Evolutionary conservation across 1,140 invertebrate species (phyloP), one percentile per base, ranked within the genome.

Genomic region (Amyelois transitella): DNA sequence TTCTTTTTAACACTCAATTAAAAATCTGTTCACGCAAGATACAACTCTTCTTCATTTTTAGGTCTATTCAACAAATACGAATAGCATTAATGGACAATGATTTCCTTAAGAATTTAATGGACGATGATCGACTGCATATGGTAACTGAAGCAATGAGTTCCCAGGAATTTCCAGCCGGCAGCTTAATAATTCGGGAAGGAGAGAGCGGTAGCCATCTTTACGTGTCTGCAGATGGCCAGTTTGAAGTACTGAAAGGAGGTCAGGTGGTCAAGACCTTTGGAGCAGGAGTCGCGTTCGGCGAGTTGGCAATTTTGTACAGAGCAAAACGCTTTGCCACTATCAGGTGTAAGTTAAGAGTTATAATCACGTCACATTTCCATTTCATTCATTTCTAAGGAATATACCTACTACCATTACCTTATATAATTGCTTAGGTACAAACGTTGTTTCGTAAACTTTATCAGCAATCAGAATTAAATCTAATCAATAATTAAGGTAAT

Each of bases 121-220:
- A 98, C 64, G 91, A 93, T 10, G 92, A 93, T 43, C 95, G 98
- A 77, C 89, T 96, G 28, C 88, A 91, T 38, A 93, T 94, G 66
- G 94, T 98, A n/a, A 94, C 98, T 3, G 95, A 97, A 71, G 96
- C 95, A 12, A 98, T 98, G 96, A 95, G 94, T 73, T 92, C 94
- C 0, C 93, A 96, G 71, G 90, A 94, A 59, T 95, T 94, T 72
- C 77, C 90, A 4, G 90, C 93, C 22, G 93, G 93, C 25, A 94
- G 92, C 60, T 92, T 94, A 64, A 95, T 99, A 44, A 97, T 98
- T 65, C 92, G 92, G 38, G 96, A 98, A 89, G 96, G 97, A 53
- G 94, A 96, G 71, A 91, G 91, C 56, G 94, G 94, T 17, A 93
- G 92, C 28, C 94, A 96, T 75, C 88, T 96, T 18, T 96, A 93